Base-by-base conservation (phyloP, 2,113 vertebrate genomes). In the Tychaedon coryphoeus region DNA sequence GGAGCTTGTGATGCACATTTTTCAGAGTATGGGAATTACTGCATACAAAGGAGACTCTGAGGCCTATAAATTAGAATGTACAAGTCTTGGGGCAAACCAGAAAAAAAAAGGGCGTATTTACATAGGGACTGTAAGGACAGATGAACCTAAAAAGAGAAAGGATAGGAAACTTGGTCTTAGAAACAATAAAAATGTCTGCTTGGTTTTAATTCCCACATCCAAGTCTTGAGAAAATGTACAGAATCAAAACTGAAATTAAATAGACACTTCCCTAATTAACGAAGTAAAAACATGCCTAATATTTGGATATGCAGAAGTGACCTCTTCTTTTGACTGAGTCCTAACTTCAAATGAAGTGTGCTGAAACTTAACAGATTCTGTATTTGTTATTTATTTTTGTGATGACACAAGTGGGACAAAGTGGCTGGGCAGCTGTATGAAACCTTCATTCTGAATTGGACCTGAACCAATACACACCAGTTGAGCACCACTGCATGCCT, bases 401-500 rank as follows among this genome's bases (percentile, higher is more conserved):
- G 69, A 19, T 53, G 70, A 53, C n/a, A n/a, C 51, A 93, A 31
- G 20, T 42, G 36, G 19, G n/a, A 50, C 23, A 82, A 58, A 84
- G 22, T 65, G 13, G 8, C 34, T 53, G 33, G n/a, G 40, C 22
- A 82, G 40, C 8, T 61, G n/a, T 34, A 75, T 60, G 28, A 50
- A 72, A 72, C 8, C 24, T 85, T 42, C 47, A 53, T 75, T 89
- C 40, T 84, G 20, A 84, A 74, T 9, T 56, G 24, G 24, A 74
- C 8, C 25, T 48, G 51, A 65, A 88, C 23, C 18, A 85, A 38
- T 36, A 64, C 26, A 54, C 0, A 0, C n/a, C n/a, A 53, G 53
- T 61, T 47, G 19, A 84, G 58, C 36, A 64, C 13, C 2, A 31
- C 40, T 75, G 22, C 2, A 1, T 51, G 24, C 34, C 4, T 74